Base-by-base conservation (phyloP, 2,888 invertebrate species). In the Atherix ibis region DNA sequence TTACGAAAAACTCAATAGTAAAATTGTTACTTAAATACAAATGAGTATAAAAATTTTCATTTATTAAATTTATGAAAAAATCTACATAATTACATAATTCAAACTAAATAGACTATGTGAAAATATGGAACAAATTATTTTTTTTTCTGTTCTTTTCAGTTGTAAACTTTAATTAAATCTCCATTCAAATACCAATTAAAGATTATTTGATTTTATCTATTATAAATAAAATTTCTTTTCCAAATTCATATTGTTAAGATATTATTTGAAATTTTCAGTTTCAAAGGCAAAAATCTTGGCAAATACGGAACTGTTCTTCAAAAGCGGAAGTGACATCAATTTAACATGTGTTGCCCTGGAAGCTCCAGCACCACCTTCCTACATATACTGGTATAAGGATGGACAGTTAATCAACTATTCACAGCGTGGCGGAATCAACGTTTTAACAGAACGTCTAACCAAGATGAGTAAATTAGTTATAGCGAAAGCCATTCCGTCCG, bases 251-350 rank as follows among this genome's bases (percentile, higher is more conserved):
- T 22, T n/a, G n/a, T n/a, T n/a, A n/a, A n/a, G n/a, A n/a, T n/a
- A n/a, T n/a, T n/a, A n/a, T n/a, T n/a, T n/a, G n/a, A n/a, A n/a
- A n/a, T 44, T 65, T 65, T 32, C 71, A 88, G 88, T 87, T 56
- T 85, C 87, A 49, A 81, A 81, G 61, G 87, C 88, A 46, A 81
- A 82, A 67, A 88, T 88, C 54, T 67, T 81, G 54, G 81, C 84
- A 28, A 84, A 82, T 52, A 72, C 80, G 19, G 87, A 87, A 64
- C 66, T 85, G 56, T 83, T 80, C 66, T 82, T 88, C 58, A 78
- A 83, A 57, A 83, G 82, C 52, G 87, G 87, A 48, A 85, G 83
- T 54, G 85, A 87, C 69, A 85, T 88, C 65, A 88, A 87, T 68
- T 71, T 88, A 62, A 88, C 85, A 51, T 87, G 87, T 65, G 72